A percentile compares a stretch with the other conserved stretches of the same genome.
phyloP scores from a whole-genome alignment of 2,797 vertebrate genomes.

The Lacerta bilineata region DNA sequence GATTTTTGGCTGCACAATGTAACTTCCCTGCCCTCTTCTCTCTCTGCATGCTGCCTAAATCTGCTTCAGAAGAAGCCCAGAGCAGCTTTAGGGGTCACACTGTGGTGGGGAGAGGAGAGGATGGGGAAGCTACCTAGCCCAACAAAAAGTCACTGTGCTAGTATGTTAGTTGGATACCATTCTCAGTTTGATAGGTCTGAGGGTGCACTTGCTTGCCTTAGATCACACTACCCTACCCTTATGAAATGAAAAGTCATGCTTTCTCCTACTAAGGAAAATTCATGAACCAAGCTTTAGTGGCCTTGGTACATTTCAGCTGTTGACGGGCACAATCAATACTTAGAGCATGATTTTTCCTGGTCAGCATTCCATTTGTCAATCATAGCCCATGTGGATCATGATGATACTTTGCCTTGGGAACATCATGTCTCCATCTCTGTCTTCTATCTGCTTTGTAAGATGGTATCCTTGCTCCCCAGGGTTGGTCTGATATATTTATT shows the following conservation, averaged over 20 bases:
- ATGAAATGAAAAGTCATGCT: not conserved
- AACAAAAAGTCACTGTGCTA: no score
- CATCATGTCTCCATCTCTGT: not conserved
- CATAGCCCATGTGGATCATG: not conserved
- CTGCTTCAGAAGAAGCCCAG: no score
- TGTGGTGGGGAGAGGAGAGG: no score
- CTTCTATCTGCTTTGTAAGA: not conserved
- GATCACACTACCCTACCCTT: not conserved
- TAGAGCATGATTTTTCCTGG: not conserved
- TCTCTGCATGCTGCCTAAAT: no score
- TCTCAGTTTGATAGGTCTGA: not conserved
- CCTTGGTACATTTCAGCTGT: not conserved
- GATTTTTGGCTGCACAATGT: no score
- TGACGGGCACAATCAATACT: not conserved
- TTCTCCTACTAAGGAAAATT: not conserved
- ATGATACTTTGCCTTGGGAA: not conserved
- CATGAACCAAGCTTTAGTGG: not conserved
- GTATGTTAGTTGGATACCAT: no score
- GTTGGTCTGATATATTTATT: not conserved
- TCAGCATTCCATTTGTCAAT: not conserved
- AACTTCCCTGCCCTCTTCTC: no score
- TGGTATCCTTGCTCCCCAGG: not conserved
- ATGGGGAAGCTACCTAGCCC: no score
- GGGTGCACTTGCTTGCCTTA: not conserved
- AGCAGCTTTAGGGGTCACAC: no score